Evolutionary conservation across 2,888 invertebrate genomes (phyloP).

Genomic region (Drosophila yooni): DNA sequence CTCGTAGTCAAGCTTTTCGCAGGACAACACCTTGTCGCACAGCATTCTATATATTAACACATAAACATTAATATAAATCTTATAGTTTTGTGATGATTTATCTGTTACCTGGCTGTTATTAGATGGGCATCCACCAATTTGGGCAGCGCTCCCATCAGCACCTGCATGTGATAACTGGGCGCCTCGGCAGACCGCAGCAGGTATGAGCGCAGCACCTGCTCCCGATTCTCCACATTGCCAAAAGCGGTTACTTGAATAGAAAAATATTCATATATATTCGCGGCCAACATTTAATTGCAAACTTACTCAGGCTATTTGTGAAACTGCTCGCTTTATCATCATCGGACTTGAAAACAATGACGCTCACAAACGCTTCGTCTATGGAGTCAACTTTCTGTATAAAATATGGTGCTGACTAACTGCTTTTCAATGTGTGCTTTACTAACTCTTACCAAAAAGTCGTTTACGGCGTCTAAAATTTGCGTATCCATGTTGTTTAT

Average conservation of each 20-base stretch:
- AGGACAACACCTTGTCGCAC: constrained; percentile 93
- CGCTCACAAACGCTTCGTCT: constrained; percentile 95
- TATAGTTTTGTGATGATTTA: neutral
- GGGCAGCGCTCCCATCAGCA: constrained; percentile 91
- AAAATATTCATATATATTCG: neutral
- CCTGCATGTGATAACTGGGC: constrained; percentile 91
- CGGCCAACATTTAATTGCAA: too few species aligned
- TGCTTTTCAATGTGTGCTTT: neutral
- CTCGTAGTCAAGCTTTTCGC: constrained; percentile 92
- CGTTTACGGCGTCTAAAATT: constrained; percentile 78
- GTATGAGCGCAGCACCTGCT: constrained; percentile 91
- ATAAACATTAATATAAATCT: neutral
- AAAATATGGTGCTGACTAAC: neutral
- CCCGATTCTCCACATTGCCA: constrained; percentile 90
- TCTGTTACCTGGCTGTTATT: constrained; percentile 91
- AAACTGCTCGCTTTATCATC: constrained; percentile 89
- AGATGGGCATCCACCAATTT: constrained; percentile 90
- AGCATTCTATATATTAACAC: constrained; percentile 87
- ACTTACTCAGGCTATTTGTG: constrained; percentile 88
- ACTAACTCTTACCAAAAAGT: constrained; percentile 72
- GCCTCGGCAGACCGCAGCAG: constrained; percentile 90
- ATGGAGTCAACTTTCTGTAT: constrained; percentile 91
- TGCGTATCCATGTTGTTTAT: constrained; percentile 75
- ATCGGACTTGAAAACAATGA: constrained; percentile 92
- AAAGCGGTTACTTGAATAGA: constrained; percentile 86